phyloP scores from a whole-genome alignment of 2,797 vertebrate genomes.

The Pachyuromys duprasi region DNA sequence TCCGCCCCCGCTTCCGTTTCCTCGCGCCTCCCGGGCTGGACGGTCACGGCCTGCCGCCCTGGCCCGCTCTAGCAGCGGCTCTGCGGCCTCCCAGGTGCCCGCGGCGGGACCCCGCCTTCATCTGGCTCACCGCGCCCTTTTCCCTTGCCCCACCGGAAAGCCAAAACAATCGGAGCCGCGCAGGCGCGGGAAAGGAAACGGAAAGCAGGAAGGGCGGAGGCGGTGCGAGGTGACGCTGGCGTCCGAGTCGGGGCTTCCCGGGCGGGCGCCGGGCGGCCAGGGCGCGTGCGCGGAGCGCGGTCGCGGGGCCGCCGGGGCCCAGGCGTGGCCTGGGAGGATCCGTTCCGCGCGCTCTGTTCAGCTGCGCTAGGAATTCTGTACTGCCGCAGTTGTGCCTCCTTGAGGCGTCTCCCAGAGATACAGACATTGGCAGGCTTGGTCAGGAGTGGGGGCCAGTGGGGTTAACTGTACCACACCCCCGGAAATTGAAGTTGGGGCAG shows the following conservation, averaged over 20 bases:
- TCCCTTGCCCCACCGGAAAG: slow-evolving; percentile 75
- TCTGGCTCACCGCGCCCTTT: slow-evolving; percentile 63
- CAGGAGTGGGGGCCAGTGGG: neutral
- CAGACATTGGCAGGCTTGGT: neutral
- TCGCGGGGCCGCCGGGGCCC: too few species aligned
- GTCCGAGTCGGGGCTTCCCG: neutral
- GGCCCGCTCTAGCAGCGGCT: neutral
- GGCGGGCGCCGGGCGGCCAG: neutral
- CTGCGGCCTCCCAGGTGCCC: slow-evolving; percentile 64
- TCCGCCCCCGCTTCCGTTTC: neutral
- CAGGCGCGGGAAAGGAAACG: slow-evolving; percentile 74
- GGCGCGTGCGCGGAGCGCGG: too few species aligned
- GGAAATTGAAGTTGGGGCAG: neutral
- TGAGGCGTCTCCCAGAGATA: neutral
- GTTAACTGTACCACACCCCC: neutral
- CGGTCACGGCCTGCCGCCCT: neutral
- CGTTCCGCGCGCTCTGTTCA: neutral
- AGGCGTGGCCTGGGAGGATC: neutral
- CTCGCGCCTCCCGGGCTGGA: slow-evolving; percentile 29
- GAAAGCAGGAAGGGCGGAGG: slow-evolving; percentile 72
- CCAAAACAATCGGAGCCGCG: slow-evolving; percentile 79
- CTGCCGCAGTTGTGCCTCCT: neutral
- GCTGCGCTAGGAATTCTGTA: neutral
- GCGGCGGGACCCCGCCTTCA: neutral
- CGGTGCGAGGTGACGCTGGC: slow-evolving; percentile 18